phyloP scores from a whole-genome alignment of 2,888 invertebrate genomes.

The Aphodius sticticus region DNA sequence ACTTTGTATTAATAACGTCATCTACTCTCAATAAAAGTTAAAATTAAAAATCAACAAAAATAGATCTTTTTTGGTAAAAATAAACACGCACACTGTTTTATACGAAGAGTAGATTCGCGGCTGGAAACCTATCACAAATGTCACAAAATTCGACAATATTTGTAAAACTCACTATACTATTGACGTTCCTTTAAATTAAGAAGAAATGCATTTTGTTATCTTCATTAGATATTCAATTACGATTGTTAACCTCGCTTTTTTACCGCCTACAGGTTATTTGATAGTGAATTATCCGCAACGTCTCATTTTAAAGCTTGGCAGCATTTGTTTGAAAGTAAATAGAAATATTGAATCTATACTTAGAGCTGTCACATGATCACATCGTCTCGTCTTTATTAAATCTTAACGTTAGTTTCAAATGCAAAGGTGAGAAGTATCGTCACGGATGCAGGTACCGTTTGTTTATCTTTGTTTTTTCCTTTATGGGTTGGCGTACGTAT shows the following conservation, averaged over 20 bases:
- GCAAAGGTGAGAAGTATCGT: background rate
- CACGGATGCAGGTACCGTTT: background rate
- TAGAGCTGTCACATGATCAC: no score
- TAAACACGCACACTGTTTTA: background rate
- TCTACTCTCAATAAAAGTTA: background rate
- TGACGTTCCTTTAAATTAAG: background rate
- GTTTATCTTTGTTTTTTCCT: background rate
- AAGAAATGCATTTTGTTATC: background rate
- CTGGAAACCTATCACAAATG: background rate
- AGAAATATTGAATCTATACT: no score
- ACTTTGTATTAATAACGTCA: background rate
- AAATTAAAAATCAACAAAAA: constrained; percentile 4
- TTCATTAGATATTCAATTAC: background rate
- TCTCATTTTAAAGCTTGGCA: background rate
- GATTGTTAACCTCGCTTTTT: background rate
- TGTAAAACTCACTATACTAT: background rate
- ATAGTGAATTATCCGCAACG: background rate
- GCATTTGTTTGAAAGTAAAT: background rate
- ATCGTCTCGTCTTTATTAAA: background rate
- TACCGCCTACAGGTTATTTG: background rate
- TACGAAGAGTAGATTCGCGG: background rate
- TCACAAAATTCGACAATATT: background rate
- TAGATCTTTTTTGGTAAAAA: background rate
- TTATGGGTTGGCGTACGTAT: background rate
- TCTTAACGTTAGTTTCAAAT: background rate